Evolutionary conservation across 2,113 vertebrate genomes (phyloP), one percentile per base, ranked within the genome.

Genomic region (Lucifuga dentata): DNA sequence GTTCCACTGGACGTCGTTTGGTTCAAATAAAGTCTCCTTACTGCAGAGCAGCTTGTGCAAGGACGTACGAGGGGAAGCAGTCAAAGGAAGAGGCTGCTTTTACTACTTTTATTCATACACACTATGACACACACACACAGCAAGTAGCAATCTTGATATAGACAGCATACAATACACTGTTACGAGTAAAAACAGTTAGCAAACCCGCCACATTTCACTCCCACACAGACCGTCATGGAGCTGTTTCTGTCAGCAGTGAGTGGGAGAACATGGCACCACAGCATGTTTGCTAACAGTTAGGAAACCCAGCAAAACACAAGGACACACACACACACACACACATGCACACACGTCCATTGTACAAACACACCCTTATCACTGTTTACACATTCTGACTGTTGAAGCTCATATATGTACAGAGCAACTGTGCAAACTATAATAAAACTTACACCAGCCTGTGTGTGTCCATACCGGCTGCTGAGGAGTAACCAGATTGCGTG

Each of bases 331-430:
- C 26, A 39, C 40, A 64, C 63, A 52, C 38, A 50, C 26, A 49
- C 44, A 41, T 35, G 39, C 35, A n/a, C n/a, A 36, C 13, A 57
- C 40, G 58, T 53, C 70, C 71, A 38, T 45, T 50, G 12, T 64
- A 78, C 78, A 80, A 81, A 86, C 69, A 81, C 78, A 68, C 17
- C 76, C 86, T 85, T 85, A 89, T 89, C 89, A 59, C 59, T 88
- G 88, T 92, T 92, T 85, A 84, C 84, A 86, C 83, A 83, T 67
- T 46, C 73, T 76, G 86, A 68, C 86, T 72, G 82, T 68, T 72
- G 36, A 58, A 83, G 71, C 66, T 68, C 68, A 76, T 85, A 78
- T 83, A 71, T 83, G 68, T 71, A 63, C 67, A 76, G 59, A 71
- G 56, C 61, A 72, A 80, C 73, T 78, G 83, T 80, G 80, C 80